Evolutionary conservation across 2,797 vertebrate species (phyloP).

Genomic region (Eupleurogrammus muticus): DNA sequence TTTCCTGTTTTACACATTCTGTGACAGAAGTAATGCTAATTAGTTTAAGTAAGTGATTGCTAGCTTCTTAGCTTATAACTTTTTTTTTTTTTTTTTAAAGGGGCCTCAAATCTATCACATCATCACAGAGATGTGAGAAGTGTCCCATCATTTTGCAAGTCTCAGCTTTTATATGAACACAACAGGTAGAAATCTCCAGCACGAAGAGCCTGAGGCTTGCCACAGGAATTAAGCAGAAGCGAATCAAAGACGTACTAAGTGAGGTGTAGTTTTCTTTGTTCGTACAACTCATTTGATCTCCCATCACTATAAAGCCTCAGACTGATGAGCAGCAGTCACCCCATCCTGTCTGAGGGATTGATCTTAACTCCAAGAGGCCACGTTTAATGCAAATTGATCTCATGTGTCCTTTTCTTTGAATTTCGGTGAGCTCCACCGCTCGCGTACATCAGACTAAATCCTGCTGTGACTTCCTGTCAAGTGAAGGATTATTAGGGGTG

Average conservation of each 20-base stretch:
- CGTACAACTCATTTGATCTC: background rate
- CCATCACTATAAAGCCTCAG: slow-evolving; percentile 11
- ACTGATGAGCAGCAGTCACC: slow-evolving; percentile 27
- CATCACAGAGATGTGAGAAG: background rate
- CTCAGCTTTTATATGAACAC: too few relatives aligned
- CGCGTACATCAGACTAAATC: slow-evolving; percentile 29
- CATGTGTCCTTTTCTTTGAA: slow-evolving; percentile 54
- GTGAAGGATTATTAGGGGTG: slow-evolving; percentile 25
- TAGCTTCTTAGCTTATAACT: too few relatives aligned
- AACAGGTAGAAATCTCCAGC: too few relatives aligned
- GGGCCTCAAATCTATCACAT: background rate
- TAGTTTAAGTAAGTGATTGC: too few relatives aligned
- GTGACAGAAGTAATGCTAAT: background rate
- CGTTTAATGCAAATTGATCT: slow-evolving; percentile 43
- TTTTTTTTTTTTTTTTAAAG: too few relatives aligned
- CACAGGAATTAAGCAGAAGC: background rate
- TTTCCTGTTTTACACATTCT: background rate
- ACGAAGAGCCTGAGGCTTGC: background rate
- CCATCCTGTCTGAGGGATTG: slow-evolving; percentile 6
- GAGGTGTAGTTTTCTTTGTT: slow-evolving; percentile 2
- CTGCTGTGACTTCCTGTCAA: slow-evolving; percentile 60
- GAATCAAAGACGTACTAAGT: slow-evolving; percentile 1
- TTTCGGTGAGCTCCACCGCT: slow-evolving; percentile 39
- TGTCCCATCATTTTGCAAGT: background rate
- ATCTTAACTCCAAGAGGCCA: background rate